These are phyloP conservation scores for Sebastes oblongus DNA, from an alignment of 2,797 vertebrate genomes.

Conservation along the genomic window DNA sequence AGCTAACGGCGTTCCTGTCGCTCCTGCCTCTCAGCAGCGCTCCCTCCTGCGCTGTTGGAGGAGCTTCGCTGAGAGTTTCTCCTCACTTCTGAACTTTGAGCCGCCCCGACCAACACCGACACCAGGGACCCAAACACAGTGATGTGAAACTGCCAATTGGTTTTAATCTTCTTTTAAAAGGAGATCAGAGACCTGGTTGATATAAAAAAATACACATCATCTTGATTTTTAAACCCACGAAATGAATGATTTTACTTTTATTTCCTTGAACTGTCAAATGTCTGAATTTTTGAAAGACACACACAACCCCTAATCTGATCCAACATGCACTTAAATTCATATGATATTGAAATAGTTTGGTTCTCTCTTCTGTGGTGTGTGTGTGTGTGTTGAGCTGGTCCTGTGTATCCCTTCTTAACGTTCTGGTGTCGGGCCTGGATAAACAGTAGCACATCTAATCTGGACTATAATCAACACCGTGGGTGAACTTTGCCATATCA, in stretches of 20 bases:
- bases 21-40: conserved; percentile 2
- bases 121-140: conserved; percentile 37
- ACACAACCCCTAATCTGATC: conserved; percentile 32
- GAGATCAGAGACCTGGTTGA: conserved; percentile 38
- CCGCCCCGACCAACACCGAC: conserved; percentile 11
- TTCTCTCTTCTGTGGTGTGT: conserved; percentile 14
- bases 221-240: conserved; percentile 32
- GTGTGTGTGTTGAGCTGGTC: conserved; percentile 20
- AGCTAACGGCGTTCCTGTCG: conserved; percentile 17
- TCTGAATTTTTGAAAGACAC: conserved; percentile 24
- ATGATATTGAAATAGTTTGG: conserved; percentile 18
- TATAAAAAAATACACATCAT: background rate
- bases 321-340: conserved; percentile 65
- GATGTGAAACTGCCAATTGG: conserved; percentile 37
- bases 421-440: conserved; percentile 38
- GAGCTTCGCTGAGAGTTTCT: background rate
- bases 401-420: background rate
- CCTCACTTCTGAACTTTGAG: conserved; percentile 26
- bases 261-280: conserved; percentile 1
- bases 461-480: conserved; percentile 41
- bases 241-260: conserved; percentile 14
- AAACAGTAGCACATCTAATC: conserved; percentile 41
- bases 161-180: conserved; percentile 34
- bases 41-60: conserved; percentile 10
- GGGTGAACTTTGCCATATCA: conserved; percentile 67